These are phyloP conservation scores for Callyntrura sp. DNA, from an alignment of 2,888 invertebrate species.

Conservation along the genomic window DNA sequence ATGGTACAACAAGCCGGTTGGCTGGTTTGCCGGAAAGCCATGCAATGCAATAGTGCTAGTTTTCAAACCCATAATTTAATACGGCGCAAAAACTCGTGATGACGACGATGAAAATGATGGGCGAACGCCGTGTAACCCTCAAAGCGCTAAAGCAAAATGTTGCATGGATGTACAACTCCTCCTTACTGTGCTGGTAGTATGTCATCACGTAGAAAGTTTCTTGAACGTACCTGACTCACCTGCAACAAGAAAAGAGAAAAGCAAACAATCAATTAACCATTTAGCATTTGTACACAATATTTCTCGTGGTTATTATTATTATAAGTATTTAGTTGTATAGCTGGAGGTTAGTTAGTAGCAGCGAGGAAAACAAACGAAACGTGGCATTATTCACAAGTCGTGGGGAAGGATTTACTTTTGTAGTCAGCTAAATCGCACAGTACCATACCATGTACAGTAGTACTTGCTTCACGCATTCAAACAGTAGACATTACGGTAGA, in stretches of 20 bases:
- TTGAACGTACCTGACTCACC: slow-evolving; percentile 76
- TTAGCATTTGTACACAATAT: slow-evolving; percentile 40
- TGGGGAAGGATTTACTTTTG: slow-evolving; percentile 18
- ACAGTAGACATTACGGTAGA: not conserved
- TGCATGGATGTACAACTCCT: slow-evolving; percentile 77
- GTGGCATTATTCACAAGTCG: slow-evolving; percentile 28
- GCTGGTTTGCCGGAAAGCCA: slow-evolving; percentile 48
- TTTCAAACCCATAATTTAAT: slow-evolving; percentile 73
- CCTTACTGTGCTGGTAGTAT: slow-evolving; percentile 58
- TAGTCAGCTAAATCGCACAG: not conserved
- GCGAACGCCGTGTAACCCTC: slow-evolving; percentile 46
- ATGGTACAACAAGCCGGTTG: not conserved
- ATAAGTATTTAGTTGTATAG: slow-evolving; percentile 15
- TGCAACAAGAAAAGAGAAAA: slow-evolving; percentile 67
- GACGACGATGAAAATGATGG: slow-evolving; percentile 47
- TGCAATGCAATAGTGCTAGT: slow-evolving; percentile 59
- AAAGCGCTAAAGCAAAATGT: slow-evolving; percentile 61
- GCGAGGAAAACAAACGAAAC: slow-evolving; percentile 38
- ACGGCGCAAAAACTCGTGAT: slow-evolving; percentile 19
- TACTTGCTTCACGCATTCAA: not conserved
- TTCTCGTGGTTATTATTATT: slow-evolving; percentile 14
- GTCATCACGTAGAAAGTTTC: slow-evolving; percentile 69
- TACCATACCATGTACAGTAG: not conserved
- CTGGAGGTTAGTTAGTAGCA: not conserved
- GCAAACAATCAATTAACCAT: slow-evolving; percentile 75